Evolutionary conservation across 2,113 vertebrate genomes (phyloP).

Genomic region (Protobothrops flavoviridis): DNA sequence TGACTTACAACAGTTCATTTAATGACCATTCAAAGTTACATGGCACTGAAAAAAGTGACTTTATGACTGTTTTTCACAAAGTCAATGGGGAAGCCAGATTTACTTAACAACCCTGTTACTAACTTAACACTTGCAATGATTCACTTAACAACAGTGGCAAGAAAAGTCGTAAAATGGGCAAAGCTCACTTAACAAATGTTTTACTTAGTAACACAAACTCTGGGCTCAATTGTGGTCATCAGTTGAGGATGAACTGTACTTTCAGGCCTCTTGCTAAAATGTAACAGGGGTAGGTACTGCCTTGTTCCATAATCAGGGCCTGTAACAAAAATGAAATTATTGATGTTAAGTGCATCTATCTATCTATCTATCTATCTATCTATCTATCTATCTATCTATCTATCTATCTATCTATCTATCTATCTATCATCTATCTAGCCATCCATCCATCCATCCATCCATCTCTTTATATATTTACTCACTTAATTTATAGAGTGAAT

Average conservation of each 20-base stretch:
- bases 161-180: background rate
- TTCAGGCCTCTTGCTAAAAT: background rate
- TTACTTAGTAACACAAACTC: background rate
- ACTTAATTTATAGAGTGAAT: background rate
- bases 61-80: background rate
- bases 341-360: background rate
- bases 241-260: background rate
- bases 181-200: background rate
- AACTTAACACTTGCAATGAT: background rate
- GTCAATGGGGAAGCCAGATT: background rate
- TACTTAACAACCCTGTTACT: background rate
- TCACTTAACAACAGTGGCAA: background rate
- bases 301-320: background rate
- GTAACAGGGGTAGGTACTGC: background rate
- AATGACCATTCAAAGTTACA: background rate
- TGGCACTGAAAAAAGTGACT: background rate
- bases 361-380: background rate
- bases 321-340: background rate
- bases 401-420: too few species aligned
- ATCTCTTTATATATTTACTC: background rate
- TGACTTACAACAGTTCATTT: background rate
- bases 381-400: background rate
- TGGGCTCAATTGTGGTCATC: background rate
- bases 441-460: background rate
- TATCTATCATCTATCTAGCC: too few species aligned